These are phyloP conservation scores for Anhinga rufa DNA, from an alignment of 2,113 vertebrate genomes.

Conservation along the genomic window DNA sequence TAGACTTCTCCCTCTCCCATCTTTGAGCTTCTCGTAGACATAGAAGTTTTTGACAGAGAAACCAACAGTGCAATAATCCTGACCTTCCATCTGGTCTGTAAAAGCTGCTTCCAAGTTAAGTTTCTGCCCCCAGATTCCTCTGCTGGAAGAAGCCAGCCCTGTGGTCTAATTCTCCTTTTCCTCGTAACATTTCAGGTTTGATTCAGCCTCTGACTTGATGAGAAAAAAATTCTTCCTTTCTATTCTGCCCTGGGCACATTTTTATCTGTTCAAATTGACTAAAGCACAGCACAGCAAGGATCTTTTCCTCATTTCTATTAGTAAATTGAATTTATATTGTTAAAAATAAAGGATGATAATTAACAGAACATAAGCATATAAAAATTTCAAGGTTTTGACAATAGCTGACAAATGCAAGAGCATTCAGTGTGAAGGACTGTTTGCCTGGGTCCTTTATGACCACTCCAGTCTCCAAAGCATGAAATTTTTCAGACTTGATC, in stretches of 20 bases:
- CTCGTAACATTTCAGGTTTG: not conserved
- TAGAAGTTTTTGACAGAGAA: not conserved
- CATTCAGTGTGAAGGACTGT: not conserved
- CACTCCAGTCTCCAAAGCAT: not conserved
- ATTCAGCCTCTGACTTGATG: not conserved
- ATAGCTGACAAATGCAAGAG: not conserved
- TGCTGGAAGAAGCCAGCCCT: not conserved
- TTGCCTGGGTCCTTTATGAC: not conserved
- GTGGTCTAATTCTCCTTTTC: not conserved
- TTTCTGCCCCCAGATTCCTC: not conserved
- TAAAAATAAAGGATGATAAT: not conserved
- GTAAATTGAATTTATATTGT: not conserved
- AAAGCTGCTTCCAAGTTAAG: not conserved
- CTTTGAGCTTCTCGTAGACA: not conserved
- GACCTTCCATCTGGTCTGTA: not conserved
- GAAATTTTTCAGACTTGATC: not conserved
- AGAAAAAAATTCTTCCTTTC: not conserved
- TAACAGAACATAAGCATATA: not conserved
- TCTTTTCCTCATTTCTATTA: not conserved
- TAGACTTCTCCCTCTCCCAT: not conserved
- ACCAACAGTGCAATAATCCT: not conserved
- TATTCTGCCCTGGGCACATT: not conserved
- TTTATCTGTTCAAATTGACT: not conserved
- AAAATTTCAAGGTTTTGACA: constrained; percentile 20
- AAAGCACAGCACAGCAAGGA: not conserved